phyloP scores from a whole-genome alignment of 2,888 invertebrate species.

The Acleris laterana region DNA sequence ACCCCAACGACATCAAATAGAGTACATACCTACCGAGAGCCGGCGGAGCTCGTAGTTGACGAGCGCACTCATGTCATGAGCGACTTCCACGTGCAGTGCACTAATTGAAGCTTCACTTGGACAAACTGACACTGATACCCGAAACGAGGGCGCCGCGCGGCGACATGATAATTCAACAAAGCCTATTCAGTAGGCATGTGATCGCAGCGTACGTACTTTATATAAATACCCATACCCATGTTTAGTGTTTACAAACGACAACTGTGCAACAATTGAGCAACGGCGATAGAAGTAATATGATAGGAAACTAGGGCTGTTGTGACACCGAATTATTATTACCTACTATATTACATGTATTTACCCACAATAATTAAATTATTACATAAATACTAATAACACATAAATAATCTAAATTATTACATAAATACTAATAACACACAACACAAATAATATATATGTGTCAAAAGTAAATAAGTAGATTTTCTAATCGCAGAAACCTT shows the following conservation, averaged over 20 bases:
- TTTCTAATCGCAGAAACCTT: neutral
- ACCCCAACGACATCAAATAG: neutral
- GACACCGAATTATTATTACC: constrained; percentile 25
- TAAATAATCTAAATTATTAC: neutral
- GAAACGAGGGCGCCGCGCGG: constrained; percentile 56
- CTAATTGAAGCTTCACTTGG: constrained; percentile 52
- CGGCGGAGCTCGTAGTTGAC: constrained; percentile 39
- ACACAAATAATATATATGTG: neutral
- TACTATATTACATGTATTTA: neutral
- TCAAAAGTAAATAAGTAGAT: too few species aligned
- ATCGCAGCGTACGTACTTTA: constrained; percentile 38
- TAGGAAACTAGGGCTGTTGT: constrained; percentile 44
- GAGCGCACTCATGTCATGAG: constrained; percentile 12
- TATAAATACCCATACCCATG: constrained; percentile 42
- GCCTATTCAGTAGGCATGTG: constrained; percentile 40
- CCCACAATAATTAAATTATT: neutral
- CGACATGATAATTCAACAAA: constrained; percentile 55
- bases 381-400: neutral
- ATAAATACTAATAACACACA: neutral
- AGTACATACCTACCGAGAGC: constrained; percentile 40
- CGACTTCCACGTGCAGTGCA: constrained; percentile 23
- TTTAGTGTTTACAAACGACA: constrained; percentile 31
- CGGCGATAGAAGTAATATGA: constrained; percentile 46
- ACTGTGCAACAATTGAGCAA: constrained; percentile 52
- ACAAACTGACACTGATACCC: constrained; percentile 58